Evolutionary conservation across 2,797 vertebrate species (phyloP).

Genomic region (Gila robusta): DNA sequence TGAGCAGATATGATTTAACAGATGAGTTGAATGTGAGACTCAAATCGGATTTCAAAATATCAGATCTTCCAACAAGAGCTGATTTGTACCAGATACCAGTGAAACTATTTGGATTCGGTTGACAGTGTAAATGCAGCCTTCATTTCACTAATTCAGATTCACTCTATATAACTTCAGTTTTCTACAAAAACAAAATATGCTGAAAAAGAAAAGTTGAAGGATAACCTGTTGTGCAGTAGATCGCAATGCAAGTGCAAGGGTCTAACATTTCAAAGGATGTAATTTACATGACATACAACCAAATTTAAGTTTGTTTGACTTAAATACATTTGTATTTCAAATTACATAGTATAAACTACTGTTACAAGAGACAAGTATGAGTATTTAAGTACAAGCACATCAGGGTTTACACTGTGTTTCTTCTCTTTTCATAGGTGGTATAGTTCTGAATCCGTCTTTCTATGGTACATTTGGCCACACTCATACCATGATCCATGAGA

Average conservation of each 20-base stretch:
- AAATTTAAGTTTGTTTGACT: background rate
- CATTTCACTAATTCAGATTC: background rate
- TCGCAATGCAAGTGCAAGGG: too few species aligned
- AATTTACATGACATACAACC: background rate
- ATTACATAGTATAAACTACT: background rate
- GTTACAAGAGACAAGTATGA: too few species aligned
- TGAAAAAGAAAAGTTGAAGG: too few species aligned
- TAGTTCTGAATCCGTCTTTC: constrained; percentile 96
- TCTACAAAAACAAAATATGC: too few species aligned
- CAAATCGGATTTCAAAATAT: background rate
- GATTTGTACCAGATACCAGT: background rate
- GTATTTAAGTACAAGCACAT: constrained; percentile 1
- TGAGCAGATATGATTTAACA: background rate
- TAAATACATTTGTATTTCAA: background rate
- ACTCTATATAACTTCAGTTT: too few species aligned
- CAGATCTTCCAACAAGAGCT: background rate
- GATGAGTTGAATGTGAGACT: background rate
- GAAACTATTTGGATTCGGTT: background rate
- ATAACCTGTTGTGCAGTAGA: too few species aligned
- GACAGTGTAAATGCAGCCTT: background rate
- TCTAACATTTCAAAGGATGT: background rate
- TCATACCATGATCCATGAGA: constrained; percentile 98
- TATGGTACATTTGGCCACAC: constrained; percentile 95
- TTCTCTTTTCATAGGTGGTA: constrained; percentile 78
- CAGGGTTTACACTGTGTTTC: background rate